A percentile compares a stretch with the other conserved stretches of the same genome.
These are phyloP conservation scores for Xylocampa areola DNA, from an alignment of 2,888 invertebrate genomes.

Conservation along the genomic window DNA sequence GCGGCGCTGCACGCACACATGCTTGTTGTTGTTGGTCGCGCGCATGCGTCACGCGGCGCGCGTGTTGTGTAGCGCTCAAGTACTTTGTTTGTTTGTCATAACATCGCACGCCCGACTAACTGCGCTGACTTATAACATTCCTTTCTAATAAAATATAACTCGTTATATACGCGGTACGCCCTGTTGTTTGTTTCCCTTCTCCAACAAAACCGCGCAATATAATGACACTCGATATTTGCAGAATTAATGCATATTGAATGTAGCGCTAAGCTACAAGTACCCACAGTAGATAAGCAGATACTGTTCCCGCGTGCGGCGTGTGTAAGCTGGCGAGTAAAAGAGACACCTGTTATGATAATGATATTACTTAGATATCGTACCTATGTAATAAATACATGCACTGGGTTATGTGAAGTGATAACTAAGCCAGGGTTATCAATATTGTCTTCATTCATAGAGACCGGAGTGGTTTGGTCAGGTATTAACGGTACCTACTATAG, in stretches of 20 bases:
- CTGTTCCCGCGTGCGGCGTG: not conserved
- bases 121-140: constrained; percentile 26
- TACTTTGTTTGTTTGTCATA: constrained; percentile 26
- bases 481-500: not conserved
- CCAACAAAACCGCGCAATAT: constrained; percentile 1
- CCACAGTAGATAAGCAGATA: constrained; percentile 12
- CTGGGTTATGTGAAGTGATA: constrained; percentile 11
- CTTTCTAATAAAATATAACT: constrained; percentile 44
- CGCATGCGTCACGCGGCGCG: constrained; percentile 24
- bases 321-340: constrained; percentile 6
- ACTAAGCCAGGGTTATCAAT: constrained; percentile 9
- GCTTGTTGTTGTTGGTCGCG: constrained; percentile 20
- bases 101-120: constrained; percentile 11
- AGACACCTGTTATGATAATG: constrained; percentile 19
- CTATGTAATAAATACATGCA: not conserved
- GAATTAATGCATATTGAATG: constrained; percentile 6
- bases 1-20: constrained; percentile 4
- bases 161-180: constrained; percentile 23
- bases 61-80: constrained; percentile 9
- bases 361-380: not conserved
- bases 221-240: constrained; percentile 8
- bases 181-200: constrained; percentile 20
- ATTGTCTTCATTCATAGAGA: constrained; percentile 9
- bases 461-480: not conserved
- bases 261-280: not conserved